A percentile compares a stretch with the other conserved stretches of the same genome.
These are phyloP conservation scores for Latrodectus hesperus DNA, from an alignment of 2,888 invertebrate species.

Conservation along the genomic window DNA sequence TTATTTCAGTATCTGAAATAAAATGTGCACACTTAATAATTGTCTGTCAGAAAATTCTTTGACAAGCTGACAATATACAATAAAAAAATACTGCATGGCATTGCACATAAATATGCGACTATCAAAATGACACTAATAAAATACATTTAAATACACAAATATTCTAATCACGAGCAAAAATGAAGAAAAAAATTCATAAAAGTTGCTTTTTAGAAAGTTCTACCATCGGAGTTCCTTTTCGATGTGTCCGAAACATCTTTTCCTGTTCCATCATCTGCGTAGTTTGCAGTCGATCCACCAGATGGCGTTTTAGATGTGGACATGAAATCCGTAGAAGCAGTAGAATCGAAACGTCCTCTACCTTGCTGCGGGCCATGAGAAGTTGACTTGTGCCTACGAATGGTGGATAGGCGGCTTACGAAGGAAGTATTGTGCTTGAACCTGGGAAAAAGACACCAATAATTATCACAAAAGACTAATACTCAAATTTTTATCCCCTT, in stretches of 20 bases:
- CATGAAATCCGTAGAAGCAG: conserved; percentile 71
- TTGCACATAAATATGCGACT: background rate
- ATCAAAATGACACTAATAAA: background rate
- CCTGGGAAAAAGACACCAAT: conserved; percentile 76
- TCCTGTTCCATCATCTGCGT: conserved; percentile 87
- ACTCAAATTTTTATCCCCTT: too few relatives aligned
- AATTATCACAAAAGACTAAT: too few relatives aligned
- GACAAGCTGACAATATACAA: too few relatives aligned
- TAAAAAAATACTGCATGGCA: too few relatives aligned
- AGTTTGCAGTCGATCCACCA: conserved; percentile 77
- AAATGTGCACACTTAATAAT: too few relatives aligned
- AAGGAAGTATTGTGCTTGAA: conserved; percentile 96
- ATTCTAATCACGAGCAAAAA: too few relatives aligned
- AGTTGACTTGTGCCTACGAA: conserved; percentile 79
- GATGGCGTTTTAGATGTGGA: conserved; percentile 75
- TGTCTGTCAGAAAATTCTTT: too few relatives aligned
- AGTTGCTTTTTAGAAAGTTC: conserved; percentile 71
- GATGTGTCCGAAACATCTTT: conserved; percentile 80
- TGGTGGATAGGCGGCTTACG: conserved; percentile 91
- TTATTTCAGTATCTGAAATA: too few relatives aligned
- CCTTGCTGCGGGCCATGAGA: conserved; percentile 80
- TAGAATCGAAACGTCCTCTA: conserved; percentile 74
- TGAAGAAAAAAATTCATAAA: background rate
- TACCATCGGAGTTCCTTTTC: conserved; percentile 90
- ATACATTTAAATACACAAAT: background rate